Base-by-base conservation (phyloP, 1,140 invertebrate genomes). In the Tetramorium simillimum region DNA sequence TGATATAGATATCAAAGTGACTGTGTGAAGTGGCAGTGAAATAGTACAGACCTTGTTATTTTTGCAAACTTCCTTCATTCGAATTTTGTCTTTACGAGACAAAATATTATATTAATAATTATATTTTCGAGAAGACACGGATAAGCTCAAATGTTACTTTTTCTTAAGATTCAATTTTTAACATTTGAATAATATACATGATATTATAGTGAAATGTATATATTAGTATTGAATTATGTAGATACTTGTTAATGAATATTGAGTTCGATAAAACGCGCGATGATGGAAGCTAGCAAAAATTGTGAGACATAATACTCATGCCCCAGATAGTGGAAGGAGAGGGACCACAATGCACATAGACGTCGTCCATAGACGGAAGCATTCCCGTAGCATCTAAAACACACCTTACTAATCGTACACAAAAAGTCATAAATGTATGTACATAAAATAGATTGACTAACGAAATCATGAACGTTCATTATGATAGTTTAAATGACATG, bases 381-480 rank as follows among this genome's bases (percentile, higher is more conserved):
- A 93, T 93, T 93, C 92, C 92, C 90, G 93, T 93, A 93, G 92
- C 93, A 93, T 93, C 93, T 93, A 93, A 93, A 93, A 93, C 93
- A 93, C 92, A 93, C 90, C 89, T 93, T 93, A 92, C 93, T 93
- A 93, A 92, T 91, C 92, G 92, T 92, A 93, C 90, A 92, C 89
- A 93, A 92, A 92, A 91, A 91, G 76, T 91, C 72, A 76, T 91
- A 88, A 88, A 91, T 91, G 82, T 91, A 92, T 80, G 81, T 91
- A 92, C 84, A 91, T 43, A 91, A 90, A 91, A 90, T 91, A 88
- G 81, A 90, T 89, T 91, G 80, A 91, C 85, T 78, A 87, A 91
- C 76, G 80, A 81, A 90, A 92, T 85, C 88, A 86, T 87, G 56
- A 89, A 86, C 58, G 77, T 89, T 84, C 40, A 46, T 73, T 73